A percentile compares a stretch with the other conserved stretches of the same genome.
phyloP scores from a whole-genome alignment of 2,888 invertebrate species.

The Thalpophila matura region DNA sequence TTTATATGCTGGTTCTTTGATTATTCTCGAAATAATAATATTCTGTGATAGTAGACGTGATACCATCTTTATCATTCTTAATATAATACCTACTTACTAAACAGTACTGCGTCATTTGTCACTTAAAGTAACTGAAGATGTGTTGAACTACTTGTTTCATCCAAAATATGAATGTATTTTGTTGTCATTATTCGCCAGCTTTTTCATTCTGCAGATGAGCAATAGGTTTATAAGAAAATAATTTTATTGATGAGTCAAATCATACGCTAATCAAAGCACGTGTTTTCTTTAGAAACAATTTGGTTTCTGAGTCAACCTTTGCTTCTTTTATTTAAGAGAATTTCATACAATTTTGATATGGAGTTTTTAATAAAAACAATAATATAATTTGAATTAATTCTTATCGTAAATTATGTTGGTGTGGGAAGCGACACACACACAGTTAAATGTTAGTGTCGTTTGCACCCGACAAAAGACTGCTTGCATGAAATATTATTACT shows the following conservation, averaged over 20 bases:
- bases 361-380: constrained; percentile 43
- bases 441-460: constrained; percentile 59
- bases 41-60: constrained; percentile 91
- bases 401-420: constrained; percentile 45
- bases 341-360: constrained; percentile 53
- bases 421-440: constrained; percentile 32
- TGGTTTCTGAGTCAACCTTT: constrained; percentile 16
- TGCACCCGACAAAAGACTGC: constrained; percentile 77
- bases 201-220: constrained; percentile 35
- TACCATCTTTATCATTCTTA: constrained; percentile 82
- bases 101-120: constrained; percentile 77
- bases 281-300: constrained; percentile 12
- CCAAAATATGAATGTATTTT: constrained; percentile 23
- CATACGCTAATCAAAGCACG: constrained; percentile 4
- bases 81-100: constrained; percentile 62
- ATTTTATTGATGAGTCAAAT: constrained; percentile 25
- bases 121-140: constrained; percentile 64
- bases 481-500: constrained; percentile 74
- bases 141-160: constrained; percentile 41
- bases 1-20: constrained; percentile 76
- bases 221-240: constrained; percentile 23
- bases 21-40: constrained; percentile 86
- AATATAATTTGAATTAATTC: constrained; percentile 41
- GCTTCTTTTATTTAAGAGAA: constrained; percentile 39
- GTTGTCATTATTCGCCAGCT: constrained; percentile 42